Evolutionary conservation across 2,888 invertebrate genomes (phyloP).

Genomic region (Heliconius erato): DNA sequence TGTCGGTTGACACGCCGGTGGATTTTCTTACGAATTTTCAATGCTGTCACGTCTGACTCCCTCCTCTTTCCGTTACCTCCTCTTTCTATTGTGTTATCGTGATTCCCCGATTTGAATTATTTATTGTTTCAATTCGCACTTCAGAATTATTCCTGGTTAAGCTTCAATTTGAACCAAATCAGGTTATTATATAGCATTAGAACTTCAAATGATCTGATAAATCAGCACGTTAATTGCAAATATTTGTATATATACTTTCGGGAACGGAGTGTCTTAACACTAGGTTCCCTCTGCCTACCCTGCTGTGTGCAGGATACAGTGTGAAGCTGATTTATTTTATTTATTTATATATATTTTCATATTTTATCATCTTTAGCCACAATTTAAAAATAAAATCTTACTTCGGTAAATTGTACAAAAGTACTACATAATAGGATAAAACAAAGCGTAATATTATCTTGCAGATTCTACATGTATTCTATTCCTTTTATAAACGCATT

Average conservation of each 20-base stretch:
- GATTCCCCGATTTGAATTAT: conserved; percentile 83
- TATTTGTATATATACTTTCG: not conserved
- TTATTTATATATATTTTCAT: not conserved
- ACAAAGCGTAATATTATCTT: conserved; percentile 58
- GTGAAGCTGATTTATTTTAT: no score
- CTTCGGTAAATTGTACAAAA: not conserved
- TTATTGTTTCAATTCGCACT: conserved; percentile 82
- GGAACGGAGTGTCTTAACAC: no score
- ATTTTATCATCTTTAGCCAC: not conserved
- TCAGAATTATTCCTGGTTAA: conserved; percentile 54
- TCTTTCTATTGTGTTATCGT: conserved; percentile 77
- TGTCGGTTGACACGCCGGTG: conserved; percentile 82
- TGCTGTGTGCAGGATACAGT: no score
- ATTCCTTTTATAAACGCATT: conserved; percentile 71
- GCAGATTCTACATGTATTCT: conserved; percentile 58
- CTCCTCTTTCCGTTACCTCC: conserved; percentile 52
- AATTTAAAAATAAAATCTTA: not conserved
- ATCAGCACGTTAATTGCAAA: not conserved
- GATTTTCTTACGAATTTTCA: conserved; percentile 80
- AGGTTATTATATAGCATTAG: conserved; percentile 6
- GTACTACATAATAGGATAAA: conserved; percentile 23
- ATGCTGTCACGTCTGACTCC: conserved; percentile 78
- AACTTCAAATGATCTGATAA: not conserved
- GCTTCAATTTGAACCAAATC: conserved; percentile 43
- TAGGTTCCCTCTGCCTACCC: no score